phyloP scores from a whole-genome alignment of 2,888 invertebrate species.

The Sepioteuthis lessoniana region DNA sequence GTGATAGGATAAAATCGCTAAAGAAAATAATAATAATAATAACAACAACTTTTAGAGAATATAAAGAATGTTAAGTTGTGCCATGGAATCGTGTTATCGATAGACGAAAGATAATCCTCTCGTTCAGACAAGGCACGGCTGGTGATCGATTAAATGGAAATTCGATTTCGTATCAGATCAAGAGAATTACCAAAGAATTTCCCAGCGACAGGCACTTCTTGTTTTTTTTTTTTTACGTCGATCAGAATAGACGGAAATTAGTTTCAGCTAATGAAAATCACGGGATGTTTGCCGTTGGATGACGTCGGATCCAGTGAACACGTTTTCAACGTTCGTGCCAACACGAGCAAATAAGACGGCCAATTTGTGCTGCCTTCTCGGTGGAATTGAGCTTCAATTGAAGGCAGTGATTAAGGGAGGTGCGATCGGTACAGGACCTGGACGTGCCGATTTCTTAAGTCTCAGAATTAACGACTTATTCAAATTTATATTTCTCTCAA shows the following conservation, averaged over 20 bases:
- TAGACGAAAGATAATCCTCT: not conserved
- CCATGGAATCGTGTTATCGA: not conserved
- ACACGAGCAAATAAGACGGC: not conserved
- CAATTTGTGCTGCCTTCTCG: too few species aligned
- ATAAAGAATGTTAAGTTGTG: not conserved
- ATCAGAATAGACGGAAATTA: not conserved
- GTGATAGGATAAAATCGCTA: not conserved
- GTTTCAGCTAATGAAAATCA: not conserved
- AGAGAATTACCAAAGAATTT: not conserved
- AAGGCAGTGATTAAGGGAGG: not conserved
- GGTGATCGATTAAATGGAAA: not conserved
- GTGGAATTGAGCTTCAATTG: not conserved
- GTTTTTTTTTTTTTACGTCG: too few species aligned
- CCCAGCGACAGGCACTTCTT: not conserved
- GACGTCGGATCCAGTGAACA: not conserved
- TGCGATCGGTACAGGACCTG: not conserved
- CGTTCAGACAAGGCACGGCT: not conserved
- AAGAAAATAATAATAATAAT: not conserved
- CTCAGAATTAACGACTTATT: not conserved
- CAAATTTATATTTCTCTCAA: not conserved
- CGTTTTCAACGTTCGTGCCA: not conserved
- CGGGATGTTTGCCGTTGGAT: not conserved
- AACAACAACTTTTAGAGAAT: not conserved
- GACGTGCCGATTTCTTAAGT: not conserved
- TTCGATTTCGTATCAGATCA: not conserved